Evolutionary conservation across 2,797 vertebrate species (phyloP).

Genomic region (Aldrovandia affinis): DNA sequence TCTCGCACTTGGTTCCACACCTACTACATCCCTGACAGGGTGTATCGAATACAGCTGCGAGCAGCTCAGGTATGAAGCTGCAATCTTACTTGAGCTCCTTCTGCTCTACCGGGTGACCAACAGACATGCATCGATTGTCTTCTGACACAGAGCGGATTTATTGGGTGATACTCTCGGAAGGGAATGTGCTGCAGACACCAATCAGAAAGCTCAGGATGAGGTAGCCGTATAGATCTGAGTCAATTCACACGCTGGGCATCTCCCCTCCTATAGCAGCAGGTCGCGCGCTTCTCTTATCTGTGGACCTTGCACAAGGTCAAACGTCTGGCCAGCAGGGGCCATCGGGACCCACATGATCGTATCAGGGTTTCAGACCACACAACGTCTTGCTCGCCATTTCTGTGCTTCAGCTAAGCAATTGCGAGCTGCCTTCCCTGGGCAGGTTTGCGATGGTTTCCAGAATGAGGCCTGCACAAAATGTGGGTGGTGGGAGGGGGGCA

Average conservation of each 20-base stretch:
- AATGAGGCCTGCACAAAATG: neutral
- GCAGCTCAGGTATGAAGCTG: neutral
- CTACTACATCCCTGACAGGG: too few species aligned
- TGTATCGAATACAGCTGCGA: neutral
- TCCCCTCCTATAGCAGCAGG: neutral
- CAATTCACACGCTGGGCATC: neutral
- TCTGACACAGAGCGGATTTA: neutral
- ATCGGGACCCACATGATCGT: neutral
- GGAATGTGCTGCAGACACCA: neutral
- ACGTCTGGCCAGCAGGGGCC: constrained; percentile 8
- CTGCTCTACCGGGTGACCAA: neutral
- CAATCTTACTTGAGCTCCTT: neutral
- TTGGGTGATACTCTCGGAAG: neutral
- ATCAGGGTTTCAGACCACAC: neutral
- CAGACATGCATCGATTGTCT: neutral
- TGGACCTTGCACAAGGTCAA: constrained; percentile 26
- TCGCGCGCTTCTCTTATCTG: constrained; percentile 19
- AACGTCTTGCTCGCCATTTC: neutral
- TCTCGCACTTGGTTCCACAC: too few species aligned
- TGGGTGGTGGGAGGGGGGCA: neutral
- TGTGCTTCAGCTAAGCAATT: neutral
- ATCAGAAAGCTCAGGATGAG: neutral
- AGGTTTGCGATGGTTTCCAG: neutral
- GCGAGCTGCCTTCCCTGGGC: neutral
- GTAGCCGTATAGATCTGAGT: neutral